A percentile compares a stretch with the other conserved stretches of the same genome.
phyloP scores from a whole-genome alignment of 2,113 vertebrate genomes.

The Mustelus asterias region DNA sequence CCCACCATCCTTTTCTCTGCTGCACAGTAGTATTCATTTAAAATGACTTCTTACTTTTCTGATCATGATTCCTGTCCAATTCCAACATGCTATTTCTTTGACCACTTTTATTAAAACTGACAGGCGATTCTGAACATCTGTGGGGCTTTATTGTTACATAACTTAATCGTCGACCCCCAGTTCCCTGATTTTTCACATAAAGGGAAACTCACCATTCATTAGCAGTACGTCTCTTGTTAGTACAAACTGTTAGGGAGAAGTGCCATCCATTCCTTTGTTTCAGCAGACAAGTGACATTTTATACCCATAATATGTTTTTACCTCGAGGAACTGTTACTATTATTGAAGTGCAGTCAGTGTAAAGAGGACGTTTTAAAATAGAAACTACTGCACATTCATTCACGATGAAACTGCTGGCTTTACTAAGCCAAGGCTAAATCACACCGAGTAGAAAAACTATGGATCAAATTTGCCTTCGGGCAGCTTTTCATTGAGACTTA shows the following conservation, averaged over 20 bases:
- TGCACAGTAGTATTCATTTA: neutral
- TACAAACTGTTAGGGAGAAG: neutral
- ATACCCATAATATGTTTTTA: neutral
- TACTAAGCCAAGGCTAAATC: neutral
- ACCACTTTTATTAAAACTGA: neutral
- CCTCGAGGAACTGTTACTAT: conserved; percentile 5
- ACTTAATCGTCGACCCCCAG: neutral
- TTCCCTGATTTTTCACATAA: neutral
- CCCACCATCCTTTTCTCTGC: neutral
- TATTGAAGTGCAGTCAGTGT: conserved; percentile 28
- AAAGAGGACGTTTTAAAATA: conserved; percentile 1
- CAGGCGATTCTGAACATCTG: neutral
- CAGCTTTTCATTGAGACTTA: neutral
- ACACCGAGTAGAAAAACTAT: neutral
- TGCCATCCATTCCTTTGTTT: neutral
- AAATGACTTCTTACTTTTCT: neutral
- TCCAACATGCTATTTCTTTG: neutral
- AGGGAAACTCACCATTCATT: neutral
- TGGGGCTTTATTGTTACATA: neutral
- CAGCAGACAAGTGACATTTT: neutral
- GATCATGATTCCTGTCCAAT: neutral
- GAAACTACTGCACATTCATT: neutral
- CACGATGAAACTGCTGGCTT: neutral
- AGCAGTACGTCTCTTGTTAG: neutral
- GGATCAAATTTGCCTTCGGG: neutral